phyloP scores from a whole-genome alignment of 2,797 vertebrate species.

The Corythornis leucogaster region DNA sequence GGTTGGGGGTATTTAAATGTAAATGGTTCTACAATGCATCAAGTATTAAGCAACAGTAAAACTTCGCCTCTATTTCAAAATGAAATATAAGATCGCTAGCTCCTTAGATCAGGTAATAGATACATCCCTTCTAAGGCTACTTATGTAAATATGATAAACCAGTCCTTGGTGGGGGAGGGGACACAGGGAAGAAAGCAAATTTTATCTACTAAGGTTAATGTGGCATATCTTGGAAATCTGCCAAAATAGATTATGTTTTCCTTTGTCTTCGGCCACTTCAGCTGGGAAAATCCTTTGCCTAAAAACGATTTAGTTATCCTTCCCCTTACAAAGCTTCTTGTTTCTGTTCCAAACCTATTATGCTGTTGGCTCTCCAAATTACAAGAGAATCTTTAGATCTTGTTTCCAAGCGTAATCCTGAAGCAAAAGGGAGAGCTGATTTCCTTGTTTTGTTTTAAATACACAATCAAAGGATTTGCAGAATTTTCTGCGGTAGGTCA shows the following conservation, averaged over 20 bases:
- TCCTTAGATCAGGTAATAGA: slow-evolving; percentile 74
- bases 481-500: slow-evolving; percentile 87
- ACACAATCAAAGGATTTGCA: slow-evolving; percentile 81
- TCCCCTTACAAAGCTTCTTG: slow-evolving; percentile 76
- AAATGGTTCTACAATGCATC: slow-evolving; percentile 72
- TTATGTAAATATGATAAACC: slow-evolving; percentile 80
- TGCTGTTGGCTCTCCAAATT: slow-evolving; percentile 76
- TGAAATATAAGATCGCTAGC: slow-evolving; percentile 71
- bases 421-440: slow-evolving; percentile 75
- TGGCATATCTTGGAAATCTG: slow-evolving; percentile 80
- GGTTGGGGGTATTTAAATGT: slow-evolving; percentile 82
- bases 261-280: slow-evolving; percentile 78
- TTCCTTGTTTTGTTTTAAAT: slow-evolving; percentile 84
- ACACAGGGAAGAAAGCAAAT: slow-evolving; percentile 61
- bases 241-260: slow-evolving; percentile 79
- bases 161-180: slow-evolving; percentile 51
- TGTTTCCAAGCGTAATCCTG: slow-evolving; percentile 80
- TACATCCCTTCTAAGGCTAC: slow-evolving; percentile 74
- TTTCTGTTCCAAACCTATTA: slow-evolving; percentile 78
- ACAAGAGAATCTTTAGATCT: slow-evolving; percentile 82
- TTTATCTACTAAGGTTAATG: slow-evolving; percentile 78
- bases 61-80: slow-evolving; percentile 62
- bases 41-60: slow-evolving; percentile 74
- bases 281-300: slow-evolving; percentile 80
- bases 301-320: slow-evolving; percentile 75